These are phyloP conservation scores for Phortica okadai DNA, from an alignment of 2,888 invertebrate species.

Conservation along the genomic window DNA sequence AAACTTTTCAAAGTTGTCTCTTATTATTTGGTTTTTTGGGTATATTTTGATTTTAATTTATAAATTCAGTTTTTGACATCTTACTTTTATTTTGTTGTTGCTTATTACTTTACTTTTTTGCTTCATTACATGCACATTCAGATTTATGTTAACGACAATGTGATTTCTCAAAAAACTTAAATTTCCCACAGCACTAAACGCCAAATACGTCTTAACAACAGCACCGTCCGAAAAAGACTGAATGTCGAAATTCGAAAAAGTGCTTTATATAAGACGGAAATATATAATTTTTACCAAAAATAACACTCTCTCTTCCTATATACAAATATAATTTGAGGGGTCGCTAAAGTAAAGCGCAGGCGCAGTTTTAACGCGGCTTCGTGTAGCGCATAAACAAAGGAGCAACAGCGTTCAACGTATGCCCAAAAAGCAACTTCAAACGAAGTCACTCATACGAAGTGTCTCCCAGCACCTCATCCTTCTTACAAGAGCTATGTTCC, in stretches of 20 bases:
- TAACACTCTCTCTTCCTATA: conserved; percentile 1
- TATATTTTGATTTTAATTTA: background rate
- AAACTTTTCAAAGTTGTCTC: too few relatives aligned
- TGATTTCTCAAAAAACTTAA: background rate
- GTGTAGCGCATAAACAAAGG: conserved; percentile 14
- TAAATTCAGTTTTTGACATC: background rate
- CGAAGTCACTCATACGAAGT: background rate
- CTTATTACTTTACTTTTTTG: too few relatives aligned
- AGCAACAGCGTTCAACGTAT: conserved; percentile 18
- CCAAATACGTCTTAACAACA: background rate
- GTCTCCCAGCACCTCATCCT: too few relatives aligned
- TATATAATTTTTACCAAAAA: background rate
- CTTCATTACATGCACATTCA: background rate
- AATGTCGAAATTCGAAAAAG: conserved; percentile 18
- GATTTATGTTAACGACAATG: background rate
- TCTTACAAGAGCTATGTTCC: background rate
- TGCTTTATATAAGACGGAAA: conserved; percentile 15
- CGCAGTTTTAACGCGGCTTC: background rate
- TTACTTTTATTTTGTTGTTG: too few relatives aligned
- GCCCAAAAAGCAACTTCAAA: background rate
- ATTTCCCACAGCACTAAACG: background rate
- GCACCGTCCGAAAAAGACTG: conserved; percentile 23
- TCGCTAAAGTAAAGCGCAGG: conserved; percentile 3
- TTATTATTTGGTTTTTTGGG: too few relatives aligned
- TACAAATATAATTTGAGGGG: conserved; percentile 3